Percentiles rank a stretch among this genome's conserved stretches.
These are phyloP conservation scores for Triplophysa rosa DNA, from an alignment of 2,113 vertebrate genomes.

Conservation along the genomic window DNA sequence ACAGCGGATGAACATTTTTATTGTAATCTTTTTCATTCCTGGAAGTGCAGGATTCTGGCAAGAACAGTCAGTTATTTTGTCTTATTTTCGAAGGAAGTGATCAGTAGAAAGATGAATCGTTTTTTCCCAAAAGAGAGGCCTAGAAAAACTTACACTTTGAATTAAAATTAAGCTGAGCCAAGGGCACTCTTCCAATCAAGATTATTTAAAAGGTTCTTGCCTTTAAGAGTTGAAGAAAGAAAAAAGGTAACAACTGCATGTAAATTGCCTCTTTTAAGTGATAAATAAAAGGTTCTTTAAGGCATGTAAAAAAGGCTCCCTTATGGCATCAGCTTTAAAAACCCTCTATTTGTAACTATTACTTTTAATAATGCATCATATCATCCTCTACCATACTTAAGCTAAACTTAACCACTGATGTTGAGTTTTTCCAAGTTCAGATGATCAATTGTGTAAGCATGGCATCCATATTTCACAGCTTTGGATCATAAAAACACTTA, in stretches of 20 bases:
- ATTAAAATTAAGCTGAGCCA: too few species aligned
- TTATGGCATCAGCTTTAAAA: not conserved
- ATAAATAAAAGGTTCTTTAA: not conserved
- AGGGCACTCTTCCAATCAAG: too few species aligned
- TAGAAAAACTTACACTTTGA: too few species aligned
- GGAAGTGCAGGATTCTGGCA: not conserved
- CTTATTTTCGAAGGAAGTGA: not conserved
- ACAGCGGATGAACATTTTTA: not conserved
- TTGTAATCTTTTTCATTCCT: not conserved
- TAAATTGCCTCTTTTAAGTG: not conserved
- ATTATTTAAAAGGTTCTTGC: too few species aligned
- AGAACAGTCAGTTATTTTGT: not conserved
- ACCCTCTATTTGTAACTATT: not conserved
- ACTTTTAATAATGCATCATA: not conserved
- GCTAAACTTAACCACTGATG: conserved; percentile 23
- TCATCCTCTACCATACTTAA: not conserved
- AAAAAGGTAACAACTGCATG: not conserved
- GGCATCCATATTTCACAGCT: conserved; percentile 44
- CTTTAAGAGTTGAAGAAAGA: too few species aligned
- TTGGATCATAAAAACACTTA: conserved; percentile 34
- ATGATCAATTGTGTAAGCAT: conserved; percentile 54
- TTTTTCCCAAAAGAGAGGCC: not conserved
- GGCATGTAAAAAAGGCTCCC: not conserved
- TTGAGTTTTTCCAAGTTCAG: conserved; percentile 15
- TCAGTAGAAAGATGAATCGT: not conserved